Conservation (phyloP, 2,113 vertebrate species). For the Pardalotus punctatus region DNA sequence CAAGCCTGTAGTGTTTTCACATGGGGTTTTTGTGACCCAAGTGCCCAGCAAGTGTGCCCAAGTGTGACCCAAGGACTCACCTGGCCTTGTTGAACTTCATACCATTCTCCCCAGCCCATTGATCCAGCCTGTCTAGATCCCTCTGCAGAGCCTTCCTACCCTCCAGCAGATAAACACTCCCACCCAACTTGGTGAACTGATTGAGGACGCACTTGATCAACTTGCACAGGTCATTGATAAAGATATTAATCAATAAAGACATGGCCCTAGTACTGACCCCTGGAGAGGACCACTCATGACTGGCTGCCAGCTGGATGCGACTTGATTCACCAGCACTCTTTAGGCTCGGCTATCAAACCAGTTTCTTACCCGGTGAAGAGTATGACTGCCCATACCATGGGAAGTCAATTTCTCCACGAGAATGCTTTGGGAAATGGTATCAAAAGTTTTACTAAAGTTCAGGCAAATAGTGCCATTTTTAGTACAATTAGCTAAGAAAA, state of each 20-base stretch:
- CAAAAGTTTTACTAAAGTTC: neutral
- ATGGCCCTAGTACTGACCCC: neutral
- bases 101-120: accelerated
- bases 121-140: neutral
- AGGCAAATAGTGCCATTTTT: neutral
- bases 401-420: neutral
- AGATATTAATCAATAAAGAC: neutral
- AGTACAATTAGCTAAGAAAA: neutral
- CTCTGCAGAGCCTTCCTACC: neutral
- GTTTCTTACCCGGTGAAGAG: neutral
- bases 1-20: neutral
- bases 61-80: neutral
- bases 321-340: neutral
- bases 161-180: neutral
- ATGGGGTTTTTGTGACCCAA: neutral
- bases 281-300: neutral
- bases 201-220: neutral
- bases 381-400: accelerated
- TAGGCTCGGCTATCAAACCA: accelerated
- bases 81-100: neutral
- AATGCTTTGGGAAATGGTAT: neutral
- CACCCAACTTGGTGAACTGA: neutral
- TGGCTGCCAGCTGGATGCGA: neutral
- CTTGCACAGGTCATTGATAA: neutral
- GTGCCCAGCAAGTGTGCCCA: neutral